Percentiles rank a stretch among this genome's conserved stretches.
These are phyloP conservation scores for Tonatia bakeri DNA, from an alignment of 2,113 vertebrate species.

Conservation along the genomic window DNA sequence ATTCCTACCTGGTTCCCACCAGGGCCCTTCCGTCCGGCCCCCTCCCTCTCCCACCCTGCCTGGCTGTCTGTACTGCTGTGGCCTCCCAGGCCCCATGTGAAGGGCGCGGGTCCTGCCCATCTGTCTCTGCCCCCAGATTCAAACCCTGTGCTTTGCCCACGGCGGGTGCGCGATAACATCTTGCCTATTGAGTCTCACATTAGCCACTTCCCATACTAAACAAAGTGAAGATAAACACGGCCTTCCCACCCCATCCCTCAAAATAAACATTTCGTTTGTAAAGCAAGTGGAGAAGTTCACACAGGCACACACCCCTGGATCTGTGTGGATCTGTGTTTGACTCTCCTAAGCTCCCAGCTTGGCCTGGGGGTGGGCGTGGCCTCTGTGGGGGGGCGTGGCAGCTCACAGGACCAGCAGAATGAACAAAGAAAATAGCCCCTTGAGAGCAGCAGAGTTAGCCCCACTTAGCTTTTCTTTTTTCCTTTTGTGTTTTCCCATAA, in stretches of 20 bases:
- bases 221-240: not conserved
- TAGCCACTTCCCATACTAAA: not conserved
- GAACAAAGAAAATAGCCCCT: conserved; percentile 31
- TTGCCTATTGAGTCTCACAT: not conserved
- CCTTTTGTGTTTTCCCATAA: not conserved
- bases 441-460: not conserved
- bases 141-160: accelerated
- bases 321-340: not conserved
- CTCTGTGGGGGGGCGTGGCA: not conserved
- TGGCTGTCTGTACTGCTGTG: accelerated
- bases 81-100: not conserved
- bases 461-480: not conserved
- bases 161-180: not conserved
- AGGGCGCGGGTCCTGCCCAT: accelerated
- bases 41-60: not conserved
- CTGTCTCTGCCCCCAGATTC: not conserved
- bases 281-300: conserved; percentile 3
- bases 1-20: not conserved
- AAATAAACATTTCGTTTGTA: conserved; percentile 49
- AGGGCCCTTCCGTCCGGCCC: too few species aligned
- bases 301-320: not conserved
- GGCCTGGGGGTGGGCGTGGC: not conserved
- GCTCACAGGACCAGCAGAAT: not conserved
- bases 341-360: not conserved
- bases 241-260: conserved; percentile 39